A percentile compares a stretch with the other conserved stretches of the same genome.
These are phyloP conservation scores for Morpho helenor DNA, from an alignment of 2,888 invertebrate genomes.

Conservation along the genomic window DNA sequence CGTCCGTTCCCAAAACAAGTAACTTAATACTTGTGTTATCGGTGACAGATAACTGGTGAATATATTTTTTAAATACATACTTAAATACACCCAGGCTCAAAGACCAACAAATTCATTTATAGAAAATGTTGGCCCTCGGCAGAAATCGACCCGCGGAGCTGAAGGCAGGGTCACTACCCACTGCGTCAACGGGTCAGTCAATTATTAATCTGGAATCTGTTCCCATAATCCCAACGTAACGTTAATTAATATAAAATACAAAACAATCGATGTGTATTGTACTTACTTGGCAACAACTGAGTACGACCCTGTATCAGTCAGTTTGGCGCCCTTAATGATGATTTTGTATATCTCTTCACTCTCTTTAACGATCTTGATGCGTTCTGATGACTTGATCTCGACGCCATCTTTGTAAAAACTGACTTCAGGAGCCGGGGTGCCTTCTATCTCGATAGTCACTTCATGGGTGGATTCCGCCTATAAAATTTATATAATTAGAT, in stretches of 20 bases:
- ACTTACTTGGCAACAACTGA: slow-evolving; percentile 87
- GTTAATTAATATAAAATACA: not conserved
- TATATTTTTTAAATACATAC: no score
- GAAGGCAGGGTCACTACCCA: no score
- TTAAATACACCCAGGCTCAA: no score
- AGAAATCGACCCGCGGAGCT: no score
- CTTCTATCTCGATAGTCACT: slow-evolving; percentile 91
- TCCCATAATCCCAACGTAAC: no score
- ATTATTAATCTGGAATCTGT: no score
- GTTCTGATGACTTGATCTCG: slow-evolving; percentile 84
- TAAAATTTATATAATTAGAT: not conserved
- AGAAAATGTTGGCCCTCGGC: no score
- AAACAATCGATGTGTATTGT: not conserved
- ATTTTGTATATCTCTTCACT: slow-evolving; percentile 84
- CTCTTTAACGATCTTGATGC: slow-evolving; percentile 85
- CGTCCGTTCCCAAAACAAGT: no score
- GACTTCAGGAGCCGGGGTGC: slow-evolving; percentile 88
- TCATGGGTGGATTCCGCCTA: slow-evolving; percentile 83
- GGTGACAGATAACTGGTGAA: no score
- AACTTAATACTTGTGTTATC: no score
- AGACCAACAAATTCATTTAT: no score
- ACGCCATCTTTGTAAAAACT: slow-evolving; percentile 94
- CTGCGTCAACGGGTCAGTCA: no score
- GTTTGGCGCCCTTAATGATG: slow-evolving; percentile 83
- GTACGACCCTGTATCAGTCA: slow-evolving; percentile 92